phyloP scores from a whole-genome alignment of 35 echinoderm and acorn worm species.

The Ophiothrix spiculata region DNA sequence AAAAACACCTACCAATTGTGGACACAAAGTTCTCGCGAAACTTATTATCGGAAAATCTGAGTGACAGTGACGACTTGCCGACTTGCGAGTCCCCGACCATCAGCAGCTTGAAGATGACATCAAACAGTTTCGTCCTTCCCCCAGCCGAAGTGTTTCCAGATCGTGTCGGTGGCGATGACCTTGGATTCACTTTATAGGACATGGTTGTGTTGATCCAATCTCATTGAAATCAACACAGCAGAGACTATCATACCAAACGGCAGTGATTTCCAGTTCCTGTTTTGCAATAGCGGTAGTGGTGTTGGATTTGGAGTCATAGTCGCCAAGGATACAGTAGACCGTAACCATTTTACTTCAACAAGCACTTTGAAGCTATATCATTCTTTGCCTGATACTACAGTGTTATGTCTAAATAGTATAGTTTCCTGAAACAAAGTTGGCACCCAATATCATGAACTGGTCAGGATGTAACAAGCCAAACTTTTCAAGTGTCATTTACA shows the following conservation, averaged over 20 bases:
- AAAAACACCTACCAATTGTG: slow-evolving; percentile 41
- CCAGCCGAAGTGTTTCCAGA: neutral
- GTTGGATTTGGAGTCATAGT: neutral
- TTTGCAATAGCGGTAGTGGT: neutral
- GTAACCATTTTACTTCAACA: neutral
- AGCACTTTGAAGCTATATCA: neutral
- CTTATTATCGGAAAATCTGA: slow-evolving; percentile 32
- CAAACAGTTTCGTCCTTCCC: slow-evolving; percentile 14
- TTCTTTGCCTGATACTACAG: neutral
- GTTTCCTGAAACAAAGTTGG: neutral
- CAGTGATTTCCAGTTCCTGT: neutral
- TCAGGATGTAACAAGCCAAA: neutral
- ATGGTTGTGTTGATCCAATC: neutral
- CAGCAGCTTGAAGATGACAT: slow-evolving; percentile 38
- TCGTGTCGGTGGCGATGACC: neutral
- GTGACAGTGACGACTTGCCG: slow-evolving; percentile 32
- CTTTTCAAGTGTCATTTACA: no score
- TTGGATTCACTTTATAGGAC: neutral
- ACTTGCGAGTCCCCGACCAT: slow-evolving; percentile 42
- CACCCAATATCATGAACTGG: neutral
- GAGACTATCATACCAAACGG: neutral
- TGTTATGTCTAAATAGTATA: neutral
- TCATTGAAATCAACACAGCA: neutral
- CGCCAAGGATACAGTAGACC: neutral
- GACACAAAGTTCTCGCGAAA: slow-evolving; percentile 41